A percentile compares a stretch with the other conserved stretches of the same genome.
phyloP scores from a whole-genome alignment of 2,888 invertebrate species.

The Spodoptera exigua region DNA sequence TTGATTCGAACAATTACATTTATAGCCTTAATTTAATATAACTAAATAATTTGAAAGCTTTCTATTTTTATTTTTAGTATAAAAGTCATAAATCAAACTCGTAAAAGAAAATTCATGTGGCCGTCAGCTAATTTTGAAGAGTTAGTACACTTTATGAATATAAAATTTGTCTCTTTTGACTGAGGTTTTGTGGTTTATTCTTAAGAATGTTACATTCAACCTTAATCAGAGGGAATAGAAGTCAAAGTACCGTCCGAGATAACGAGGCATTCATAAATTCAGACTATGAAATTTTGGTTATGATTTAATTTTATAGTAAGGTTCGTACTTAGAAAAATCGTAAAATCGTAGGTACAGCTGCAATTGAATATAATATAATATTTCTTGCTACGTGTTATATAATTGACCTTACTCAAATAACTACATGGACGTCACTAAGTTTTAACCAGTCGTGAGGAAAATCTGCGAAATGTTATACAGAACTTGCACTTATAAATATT shows the following conservation, averaged over 20 bases:
- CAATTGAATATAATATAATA: no score
- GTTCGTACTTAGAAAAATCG: no score
- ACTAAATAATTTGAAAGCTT: background rate
- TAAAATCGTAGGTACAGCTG: no score
- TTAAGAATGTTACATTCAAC: constrained; percentile 2
- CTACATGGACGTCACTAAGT: no score
- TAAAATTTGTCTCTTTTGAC: constrained; percentile 3
- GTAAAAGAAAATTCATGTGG: constrained; percentile 18
- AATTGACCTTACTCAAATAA: no score
- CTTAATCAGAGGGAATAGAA: constrained; percentile 14
- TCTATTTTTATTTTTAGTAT: constrained; percentile 11
- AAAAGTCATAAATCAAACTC: constrained; percentile 5
- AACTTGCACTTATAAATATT: no score
- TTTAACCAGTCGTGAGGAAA: no score
- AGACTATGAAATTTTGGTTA: constrained; percentile 14
- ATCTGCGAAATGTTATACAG: no score
- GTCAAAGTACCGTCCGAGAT: constrained; percentile 10
- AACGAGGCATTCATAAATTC: constrained; percentile 15
- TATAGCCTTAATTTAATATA: background rate
- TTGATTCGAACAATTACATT: background rate
- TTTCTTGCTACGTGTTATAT: no score
- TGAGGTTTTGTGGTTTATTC: background rate
- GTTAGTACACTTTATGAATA: constrained; percentile 20
- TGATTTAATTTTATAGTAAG: background rate
- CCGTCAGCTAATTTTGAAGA: constrained; percentile 26